phyloP scores from a whole-genome alignment of 2,113 vertebrate species.

The Thamnaconus septentrionalis region DNA sequence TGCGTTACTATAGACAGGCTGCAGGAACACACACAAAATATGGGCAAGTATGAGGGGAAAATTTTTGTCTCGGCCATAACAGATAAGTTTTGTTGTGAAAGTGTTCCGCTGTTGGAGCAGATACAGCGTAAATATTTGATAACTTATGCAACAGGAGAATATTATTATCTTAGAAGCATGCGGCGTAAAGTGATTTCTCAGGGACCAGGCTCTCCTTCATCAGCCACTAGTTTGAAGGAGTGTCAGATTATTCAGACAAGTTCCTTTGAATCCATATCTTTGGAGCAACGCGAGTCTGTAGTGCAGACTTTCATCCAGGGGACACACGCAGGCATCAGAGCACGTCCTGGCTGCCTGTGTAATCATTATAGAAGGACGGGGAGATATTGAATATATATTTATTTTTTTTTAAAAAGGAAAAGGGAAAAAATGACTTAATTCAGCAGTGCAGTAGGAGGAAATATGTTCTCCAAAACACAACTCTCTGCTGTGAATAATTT shows the following conservation, averaged over 20 bases:
- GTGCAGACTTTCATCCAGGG: slow-evolving; percentile 26
- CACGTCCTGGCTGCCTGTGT: slow-evolving; percentile 3
- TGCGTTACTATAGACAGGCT: too few species aligned
- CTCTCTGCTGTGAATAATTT: too few species aligned
- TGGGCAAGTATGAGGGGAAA: background rate
- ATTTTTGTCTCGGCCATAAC: background rate
- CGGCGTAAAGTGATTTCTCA: slow-evolving; percentile 51
- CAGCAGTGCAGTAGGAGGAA: too few species aligned
- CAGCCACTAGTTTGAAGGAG: slow-evolving; percentile 25
- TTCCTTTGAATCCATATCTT: slow-evolving; percentile 29
- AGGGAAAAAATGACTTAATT: too few species aligned
- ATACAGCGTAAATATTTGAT: slow-evolving; percentile 22
- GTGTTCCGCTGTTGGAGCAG: background rate
- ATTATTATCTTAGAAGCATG: slow-evolving; percentile 21
- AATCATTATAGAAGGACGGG: too few species aligned
- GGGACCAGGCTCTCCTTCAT: slow-evolving; percentile 44
- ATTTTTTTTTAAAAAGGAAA: too few species aligned
- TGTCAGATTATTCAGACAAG: slow-evolving; percentile 25
- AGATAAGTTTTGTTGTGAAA: background rate
- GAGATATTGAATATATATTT: too few species aligned
- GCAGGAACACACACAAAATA: background rate
- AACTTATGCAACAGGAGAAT: slow-evolving; percentile 23
- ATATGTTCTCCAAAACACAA: too few species aligned
- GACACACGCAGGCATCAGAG: slow-evolving; percentile 11
- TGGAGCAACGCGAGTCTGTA: slow-evolving; percentile 3